Evolutionary conservation across 2,888 invertebrate genomes (phyloP).

Genomic region (Lithophane semibrunnea): DNA sequence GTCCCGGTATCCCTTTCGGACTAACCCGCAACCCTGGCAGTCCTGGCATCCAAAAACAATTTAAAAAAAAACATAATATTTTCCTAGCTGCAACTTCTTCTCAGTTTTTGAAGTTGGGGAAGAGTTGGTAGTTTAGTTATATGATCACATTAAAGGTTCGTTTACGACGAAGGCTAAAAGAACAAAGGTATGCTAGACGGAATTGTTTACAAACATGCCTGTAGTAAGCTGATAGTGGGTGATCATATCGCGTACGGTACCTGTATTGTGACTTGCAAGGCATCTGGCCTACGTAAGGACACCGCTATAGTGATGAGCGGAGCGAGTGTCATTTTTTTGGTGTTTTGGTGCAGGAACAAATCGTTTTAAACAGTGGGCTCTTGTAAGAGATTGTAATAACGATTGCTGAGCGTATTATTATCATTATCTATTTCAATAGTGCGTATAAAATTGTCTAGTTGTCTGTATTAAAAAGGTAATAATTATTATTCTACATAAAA

Average conservation of each 20-base stretch:
- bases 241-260: conserved; percentile 39
- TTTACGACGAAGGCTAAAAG: conserved; percentile 28
- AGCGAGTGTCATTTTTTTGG: neutral
- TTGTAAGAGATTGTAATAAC: neutral
- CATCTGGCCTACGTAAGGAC: conserved; percentile 17
- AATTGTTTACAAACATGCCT: conserved; percentile 51
- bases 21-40: too few species aligned
- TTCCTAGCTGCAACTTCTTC: too few species aligned
- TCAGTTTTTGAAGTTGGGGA: neutral
- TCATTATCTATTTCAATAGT: neutral
- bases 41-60: neutral
- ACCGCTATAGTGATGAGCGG: neutral
- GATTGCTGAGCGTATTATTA: neutral
- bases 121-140: neutral
- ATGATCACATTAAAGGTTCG: conserved; percentile 8
- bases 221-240: conserved; percentile 37
- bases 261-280: conserved; percentile 7
- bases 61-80: neutral
- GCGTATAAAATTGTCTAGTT: neutral
- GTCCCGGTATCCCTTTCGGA: too few species aligned
- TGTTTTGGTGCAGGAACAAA: conserved; percentile 4
- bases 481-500: neutral
- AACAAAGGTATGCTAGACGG: conserved; percentile 32
- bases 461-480: neutral
- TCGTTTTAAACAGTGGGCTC: neutral